Evolutionary conservation across 2,797 vertebrate species (phyloP).

Genomic region (Halcyon chelicuti): DNA sequence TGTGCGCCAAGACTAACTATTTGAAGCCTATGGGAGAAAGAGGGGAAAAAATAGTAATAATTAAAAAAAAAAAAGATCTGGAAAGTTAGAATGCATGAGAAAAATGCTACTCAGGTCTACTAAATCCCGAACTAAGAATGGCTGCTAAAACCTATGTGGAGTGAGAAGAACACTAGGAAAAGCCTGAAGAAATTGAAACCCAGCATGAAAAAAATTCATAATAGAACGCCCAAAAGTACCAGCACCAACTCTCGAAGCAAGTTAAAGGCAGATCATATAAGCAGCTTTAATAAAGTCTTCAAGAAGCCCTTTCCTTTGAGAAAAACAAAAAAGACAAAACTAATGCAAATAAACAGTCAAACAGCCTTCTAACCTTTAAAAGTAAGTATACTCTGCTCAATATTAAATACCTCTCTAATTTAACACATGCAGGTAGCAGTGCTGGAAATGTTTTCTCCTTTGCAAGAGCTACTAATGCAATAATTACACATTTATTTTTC

Average conservation of each 20-base stretch:
- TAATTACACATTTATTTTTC: not conserved
- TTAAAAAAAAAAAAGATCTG: too few relatives aligned
- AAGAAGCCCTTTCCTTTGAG: not conserved
- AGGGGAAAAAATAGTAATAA: accelerated
- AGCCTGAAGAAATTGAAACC: not conserved
- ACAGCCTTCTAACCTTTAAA: not conserved
- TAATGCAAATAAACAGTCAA: not conserved
- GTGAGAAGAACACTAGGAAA: not conserved
- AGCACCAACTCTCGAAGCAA: slow-evolving; percentile 18
- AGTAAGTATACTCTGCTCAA: not conserved
- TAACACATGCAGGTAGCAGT: not conserved
- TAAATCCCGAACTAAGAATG: not conserved
- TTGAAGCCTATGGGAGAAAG: accelerated
- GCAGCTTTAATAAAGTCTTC: slow-evolving; percentile 28
- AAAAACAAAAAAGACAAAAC: not conserved
- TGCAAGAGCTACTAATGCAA: not conserved
- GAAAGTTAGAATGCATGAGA: not conserved
- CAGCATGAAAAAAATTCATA: not conserved
- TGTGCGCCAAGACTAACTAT: not conserved
- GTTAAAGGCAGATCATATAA: not conserved
- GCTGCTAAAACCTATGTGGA: slow-evolving; percentile 7
- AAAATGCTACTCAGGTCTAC: not conserved
- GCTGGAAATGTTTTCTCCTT: not conserved
- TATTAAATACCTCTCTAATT: not conserved
- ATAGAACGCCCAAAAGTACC: not conserved